Evolutionary conservation across 1,140 invertebrate species (phyloP).

Genomic region (Trichonephila clavipes): DNA sequence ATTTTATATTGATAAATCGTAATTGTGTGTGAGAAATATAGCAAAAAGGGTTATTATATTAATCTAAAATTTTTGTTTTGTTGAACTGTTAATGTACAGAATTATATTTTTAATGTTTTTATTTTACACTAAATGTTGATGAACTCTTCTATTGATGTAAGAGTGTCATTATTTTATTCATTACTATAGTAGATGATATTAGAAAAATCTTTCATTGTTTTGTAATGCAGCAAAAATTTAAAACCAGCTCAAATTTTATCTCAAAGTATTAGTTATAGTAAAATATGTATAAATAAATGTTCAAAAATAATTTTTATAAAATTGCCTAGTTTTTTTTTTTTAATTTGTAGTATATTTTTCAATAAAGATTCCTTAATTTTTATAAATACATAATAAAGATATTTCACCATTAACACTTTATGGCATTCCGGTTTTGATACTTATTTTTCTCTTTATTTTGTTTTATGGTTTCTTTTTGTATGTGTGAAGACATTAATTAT

Average conservation of each 20-base stretch:
- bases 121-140: too few relatives aligned
- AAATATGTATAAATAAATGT: conserved; percentile 20
- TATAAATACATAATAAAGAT: neutral
- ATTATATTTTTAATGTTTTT: too few relatives aligned
- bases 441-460: conserved; percentile 20
- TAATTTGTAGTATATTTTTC: neutral
- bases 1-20: too few relatives aligned
- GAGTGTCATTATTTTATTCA: too few relatives aligned
- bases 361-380: neutral
- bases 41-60: too few relatives aligned
- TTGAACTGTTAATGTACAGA: too few relatives aligned
- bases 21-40: too few relatives aligned
- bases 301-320: conserved; percentile 14
- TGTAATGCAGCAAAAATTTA: neutral
- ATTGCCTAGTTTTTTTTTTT: neutral
- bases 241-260: conserved; percentile 60
- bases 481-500: neutral
- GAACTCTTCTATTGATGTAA: too few relatives aligned
- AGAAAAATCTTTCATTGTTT: neutral
- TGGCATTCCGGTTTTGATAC: conserved; percentile 4
- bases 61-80: too few relatives aligned
- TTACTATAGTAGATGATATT: too few relatives aligned
- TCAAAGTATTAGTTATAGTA: conserved; percentile 67
- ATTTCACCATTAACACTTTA: neutral
- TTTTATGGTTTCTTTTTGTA: neutral